Base-by-base conservation (phyloP, 2,888 invertebrate genomes). In the Eurois occulta region DNA sequence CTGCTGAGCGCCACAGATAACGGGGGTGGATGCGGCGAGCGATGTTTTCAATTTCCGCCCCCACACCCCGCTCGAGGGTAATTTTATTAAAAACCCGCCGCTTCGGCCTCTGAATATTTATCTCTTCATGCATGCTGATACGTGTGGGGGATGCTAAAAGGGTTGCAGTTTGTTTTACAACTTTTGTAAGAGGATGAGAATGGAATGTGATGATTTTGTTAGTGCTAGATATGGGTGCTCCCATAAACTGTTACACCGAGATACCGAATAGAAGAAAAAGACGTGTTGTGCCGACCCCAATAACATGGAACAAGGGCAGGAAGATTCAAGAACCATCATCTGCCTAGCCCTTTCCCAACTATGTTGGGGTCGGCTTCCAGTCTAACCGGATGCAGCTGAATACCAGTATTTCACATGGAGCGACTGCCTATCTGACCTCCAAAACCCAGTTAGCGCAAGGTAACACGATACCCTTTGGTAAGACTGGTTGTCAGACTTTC, bases 31-130 rank as follows among this genome's bases (percentile, higher is more conserved):
- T 93, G 94, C 94, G 92, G 91, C 91, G 91, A 88, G 92, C 72
- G 87, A 86, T 86, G 92, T 95, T 95, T 95, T 95, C 95, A 95
- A 96, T 96, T 96, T 95, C 95, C 95, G 92, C 87, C 85, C 88
- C 90, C 87, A 85, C 86, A 32, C 83, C 77, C 78, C 78, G 83
- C 71, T 80, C 75, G 89, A 81, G 91, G 88, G 95, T 96, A 95
- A 96, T 96, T 95, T 96, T 95, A 96, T 96, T 96, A 96, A 96
- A 95, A 95, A 95, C 92, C 92, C 92, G 92, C 90, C 92, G 90
- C 88, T 82, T 87, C 91, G 89, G 85, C 86, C 90, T 89, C 91
- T 93, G 95, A 95, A 95, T 94, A 95, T 95, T 95, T 95, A 95
- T 95, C 95, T 94, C 91, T 92, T 89, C 91, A 89, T 91, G 90